phyloP scores from a whole-genome alignment of 1,140 invertebrate genomes.

The Brachionus plicatilis region DNA sequence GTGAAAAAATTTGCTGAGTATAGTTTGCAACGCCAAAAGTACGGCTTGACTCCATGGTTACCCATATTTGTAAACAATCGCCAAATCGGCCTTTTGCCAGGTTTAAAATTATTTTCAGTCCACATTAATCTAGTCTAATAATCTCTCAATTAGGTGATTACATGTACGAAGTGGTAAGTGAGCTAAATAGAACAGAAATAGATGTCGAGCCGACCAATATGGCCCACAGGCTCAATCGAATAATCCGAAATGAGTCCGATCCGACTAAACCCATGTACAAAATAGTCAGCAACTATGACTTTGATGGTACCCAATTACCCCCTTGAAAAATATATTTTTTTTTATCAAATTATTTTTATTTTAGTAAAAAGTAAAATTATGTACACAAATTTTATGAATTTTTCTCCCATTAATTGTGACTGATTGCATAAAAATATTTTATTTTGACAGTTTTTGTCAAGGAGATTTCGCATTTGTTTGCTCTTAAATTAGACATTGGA shows the following conservation, averaged over 20 bases:
- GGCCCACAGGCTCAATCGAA: not conserved
- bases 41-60: constrained; percentile 15
- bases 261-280: not conserved
- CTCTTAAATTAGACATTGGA: not conserved
- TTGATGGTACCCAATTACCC: not conserved
- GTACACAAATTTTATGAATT: constrained; percentile 1
- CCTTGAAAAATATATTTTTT: not conserved
- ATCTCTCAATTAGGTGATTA: not conserved
- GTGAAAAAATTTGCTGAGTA: not conserved
- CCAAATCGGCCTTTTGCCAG: constrained; percentile 19
- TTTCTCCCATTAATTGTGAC: not conserved
- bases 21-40: not conserved
- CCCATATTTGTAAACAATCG: constrained; percentile 8
- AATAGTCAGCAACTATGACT: constrained; percentile 15
- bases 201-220: not conserved
- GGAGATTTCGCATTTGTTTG: not conserved
- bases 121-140: not conserved
- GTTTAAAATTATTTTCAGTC: not conserved
- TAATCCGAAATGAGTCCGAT: not conserved
- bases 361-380: constrained; percentile 32
- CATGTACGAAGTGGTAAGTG: not conserved
- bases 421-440: not conserved
- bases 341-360: not conserved
- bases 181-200: not conserved
- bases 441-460: not conserved